Evolutionary conservation across 2,888 invertebrate genomes (phyloP).

Genomic region (Ornithoptera priamus): DNA sequence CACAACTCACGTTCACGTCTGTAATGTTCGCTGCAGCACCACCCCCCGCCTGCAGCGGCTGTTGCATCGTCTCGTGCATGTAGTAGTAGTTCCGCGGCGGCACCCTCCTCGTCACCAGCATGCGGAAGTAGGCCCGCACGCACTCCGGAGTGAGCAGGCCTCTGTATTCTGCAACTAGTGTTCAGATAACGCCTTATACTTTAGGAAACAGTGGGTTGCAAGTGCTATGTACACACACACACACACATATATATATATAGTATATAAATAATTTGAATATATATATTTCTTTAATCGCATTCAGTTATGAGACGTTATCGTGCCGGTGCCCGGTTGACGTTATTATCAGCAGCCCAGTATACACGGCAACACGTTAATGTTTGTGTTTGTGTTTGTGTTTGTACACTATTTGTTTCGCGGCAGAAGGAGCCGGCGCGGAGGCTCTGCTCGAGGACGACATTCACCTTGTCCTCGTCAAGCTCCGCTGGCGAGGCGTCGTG

Average conservation of each 20-base stretch:
- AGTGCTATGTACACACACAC: background rate
- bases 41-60: background rate
- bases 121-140: constrained; percentile 46
- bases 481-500: no score
- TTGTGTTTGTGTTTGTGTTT: no score
- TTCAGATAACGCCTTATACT: no score
- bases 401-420: no score
- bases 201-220: background rate
- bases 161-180: constrained; percentile 37
- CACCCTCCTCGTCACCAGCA: constrained; percentile 42
- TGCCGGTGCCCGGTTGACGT: no score
- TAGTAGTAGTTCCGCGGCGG: constrained; percentile 58
- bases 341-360: no score
- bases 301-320: no score
- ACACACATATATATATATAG: background rate
- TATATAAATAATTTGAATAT: background rate
- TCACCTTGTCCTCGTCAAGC: no score
- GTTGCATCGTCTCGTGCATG: constrained; percentile 50
- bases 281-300: no score
- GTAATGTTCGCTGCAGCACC: background rate
- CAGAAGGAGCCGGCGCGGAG: no score
- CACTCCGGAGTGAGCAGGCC: constrained; percentile 50
- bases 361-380: no score
- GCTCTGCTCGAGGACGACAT: no score
- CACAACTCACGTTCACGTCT: constrained; percentile 12